Base-by-base conservation (phyloP, 2,797 vertebrate genomes). In the Anomalospiza imberbis region DNA sequence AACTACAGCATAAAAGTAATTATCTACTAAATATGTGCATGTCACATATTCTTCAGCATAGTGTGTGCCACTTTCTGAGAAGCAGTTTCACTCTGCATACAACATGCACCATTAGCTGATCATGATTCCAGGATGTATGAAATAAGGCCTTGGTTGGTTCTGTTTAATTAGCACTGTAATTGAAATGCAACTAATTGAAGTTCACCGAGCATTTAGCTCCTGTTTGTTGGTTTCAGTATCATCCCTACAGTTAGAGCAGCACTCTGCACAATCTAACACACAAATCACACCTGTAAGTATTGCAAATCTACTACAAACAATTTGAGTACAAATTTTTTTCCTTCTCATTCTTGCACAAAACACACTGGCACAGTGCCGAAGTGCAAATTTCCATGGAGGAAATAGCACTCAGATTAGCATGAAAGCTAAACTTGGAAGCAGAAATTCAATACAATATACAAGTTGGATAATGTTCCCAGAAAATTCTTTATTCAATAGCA, bases 381-480 rank as follows among this genome's bases (percentile, higher is more conserved):
- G 40, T 32, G 26, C 76, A 55, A 44, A 71, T 74, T 92, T 93
- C 42, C 40, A 62, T 2, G 4, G 26, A 83, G 40, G 88, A 83
- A 95, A 71, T 0, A 81, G 36, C 38, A 81, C 54, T 88, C 50
- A 47, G 36, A 80, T 53, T 72, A 91, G 24, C 17, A 73, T 8
- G 13, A 76, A 50, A 36, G 67, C 85, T 85, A 50, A 82, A 92
- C 28, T 71, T 88, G 57, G 75, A 93, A 88, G 34, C 8, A 24
- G 54, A 85, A 93, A 91, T 92, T 88, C 71, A 88, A 74, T 85
- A 71, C 29, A 48, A 62, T 44, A 38, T 18, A 28, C 34, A 58
- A 89, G 53, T 40, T 89, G 62, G 51, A 82, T 88, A 94, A 91
- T 38, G 47, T 89, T 95, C 94, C 72, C 65, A 85, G 78, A 88